A percentile compares a stretch with the other conserved stretches of the same genome.
phyloP scores from a whole-genome alignment of 2,113 vertebrate species.

The Aptenodytes forsteri region DNA sequence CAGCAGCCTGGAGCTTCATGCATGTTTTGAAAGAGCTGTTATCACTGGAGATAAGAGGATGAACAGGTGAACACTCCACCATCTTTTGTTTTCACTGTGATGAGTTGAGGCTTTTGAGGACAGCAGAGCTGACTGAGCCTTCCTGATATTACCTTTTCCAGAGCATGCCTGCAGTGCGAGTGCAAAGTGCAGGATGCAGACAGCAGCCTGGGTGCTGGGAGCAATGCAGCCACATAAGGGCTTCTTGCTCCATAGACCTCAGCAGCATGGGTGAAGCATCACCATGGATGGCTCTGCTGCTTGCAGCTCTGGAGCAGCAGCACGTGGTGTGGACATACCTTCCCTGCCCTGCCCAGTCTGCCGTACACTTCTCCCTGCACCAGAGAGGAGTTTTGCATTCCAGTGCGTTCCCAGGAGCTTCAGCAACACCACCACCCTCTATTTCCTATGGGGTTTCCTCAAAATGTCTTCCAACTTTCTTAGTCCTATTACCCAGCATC shows the following conservation, averaged over 20 bases:
- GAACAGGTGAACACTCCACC: not conserved
- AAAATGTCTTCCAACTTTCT: not conserved
- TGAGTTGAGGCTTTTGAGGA: not conserved
- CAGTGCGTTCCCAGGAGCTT: not conserved
- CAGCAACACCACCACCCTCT: not conserved
- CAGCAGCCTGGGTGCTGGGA: not conserved
- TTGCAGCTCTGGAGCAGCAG: not conserved
- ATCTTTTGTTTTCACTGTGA: not conserved
- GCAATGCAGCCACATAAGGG: accelerated
- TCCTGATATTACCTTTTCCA: not conserved
- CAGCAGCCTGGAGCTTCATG: not conserved
- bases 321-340: accelerated
- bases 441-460: not conserved
- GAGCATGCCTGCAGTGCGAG: too few relatives aligned
- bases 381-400: not conserved
- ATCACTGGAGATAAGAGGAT: not conserved
- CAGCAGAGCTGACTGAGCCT: not conserved
- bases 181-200: not conserved
- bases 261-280: not conserved
- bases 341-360: not conserved
- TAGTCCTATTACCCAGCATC: not conserved
- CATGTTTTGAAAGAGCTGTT: not conserved
- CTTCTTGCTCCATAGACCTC: not conserved
- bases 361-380: not conserved
- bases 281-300: not conserved